phyloP scores from a whole-genome alignment of 2,888 invertebrate genomes.

The Therioaphis trifolii region DNA sequence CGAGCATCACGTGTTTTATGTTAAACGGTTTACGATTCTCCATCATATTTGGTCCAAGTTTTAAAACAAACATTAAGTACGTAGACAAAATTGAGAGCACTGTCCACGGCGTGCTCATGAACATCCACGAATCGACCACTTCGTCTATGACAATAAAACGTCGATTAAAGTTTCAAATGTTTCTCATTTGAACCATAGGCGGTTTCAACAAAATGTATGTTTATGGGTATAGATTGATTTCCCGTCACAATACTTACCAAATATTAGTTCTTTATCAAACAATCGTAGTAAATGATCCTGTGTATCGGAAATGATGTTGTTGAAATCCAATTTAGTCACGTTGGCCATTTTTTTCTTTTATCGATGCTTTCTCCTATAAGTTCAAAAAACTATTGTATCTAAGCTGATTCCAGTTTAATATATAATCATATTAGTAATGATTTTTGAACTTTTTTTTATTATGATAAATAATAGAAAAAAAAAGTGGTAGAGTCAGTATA shows the following conservation, averaged over 20 bases:
- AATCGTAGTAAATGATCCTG: not conserved
- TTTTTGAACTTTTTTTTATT: too few species aligned
- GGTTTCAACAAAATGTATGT: not conserved
- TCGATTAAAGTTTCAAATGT: too few species aligned
- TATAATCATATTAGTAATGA: too few species aligned
- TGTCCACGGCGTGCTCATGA: slow-evolving; percentile 65
- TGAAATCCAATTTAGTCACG: not conserved
- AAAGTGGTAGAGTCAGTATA: too few species aligned
- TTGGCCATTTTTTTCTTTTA: not conserved
- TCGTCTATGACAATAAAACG: slow-evolving; percentile 61
- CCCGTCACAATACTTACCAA: not conserved
- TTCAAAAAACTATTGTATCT: too few species aligned
- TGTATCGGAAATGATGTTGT: not conserved
- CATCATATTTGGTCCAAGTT: slow-evolving; percentile 65
- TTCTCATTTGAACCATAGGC: too few species aligned
- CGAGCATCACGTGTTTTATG: slow-evolving; percentile 64
- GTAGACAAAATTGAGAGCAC: slow-evolving; percentile 60
- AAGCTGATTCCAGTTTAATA: too few species aligned
- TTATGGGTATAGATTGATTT: not conserved
- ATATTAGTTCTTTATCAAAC: not conserved
- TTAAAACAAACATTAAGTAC: slow-evolving; percentile 65
- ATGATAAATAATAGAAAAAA: too few species aligned
- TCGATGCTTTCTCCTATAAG: too few species aligned
- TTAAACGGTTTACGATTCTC: slow-evolving; percentile 64
- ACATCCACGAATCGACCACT: slow-evolving; percentile 64